Percentiles rank a stretch among this genome's conserved stretches.
phyloP scores from a whole-genome alignment of 1,140 invertebrate genomes.

The Listronotus bonariensis region DNA sequence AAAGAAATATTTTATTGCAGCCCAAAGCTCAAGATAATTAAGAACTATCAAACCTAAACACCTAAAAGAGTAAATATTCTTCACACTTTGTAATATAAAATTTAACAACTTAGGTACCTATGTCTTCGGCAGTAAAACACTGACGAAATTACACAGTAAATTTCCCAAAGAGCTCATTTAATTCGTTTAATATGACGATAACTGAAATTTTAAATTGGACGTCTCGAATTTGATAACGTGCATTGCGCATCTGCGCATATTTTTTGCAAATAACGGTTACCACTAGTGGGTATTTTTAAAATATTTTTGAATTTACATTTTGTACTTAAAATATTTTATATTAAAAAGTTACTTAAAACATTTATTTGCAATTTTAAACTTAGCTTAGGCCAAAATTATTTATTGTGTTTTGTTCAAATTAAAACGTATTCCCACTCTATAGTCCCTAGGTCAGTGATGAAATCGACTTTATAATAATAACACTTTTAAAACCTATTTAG shows the following conservation, averaged over 20 bases:
- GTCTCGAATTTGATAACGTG: neutral
- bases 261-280: too few species aligned
- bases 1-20: too few species aligned
- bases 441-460: too few species aligned
- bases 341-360: too few species aligned
- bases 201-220: conserved; percentile 23
- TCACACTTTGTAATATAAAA: conserved; percentile 27
- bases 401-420: too few species aligned
- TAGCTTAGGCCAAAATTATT: too few species aligned
- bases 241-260: neutral
- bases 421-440: too few species aligned
- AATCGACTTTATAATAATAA: too few species aligned
- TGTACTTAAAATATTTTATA: too few species aligned
- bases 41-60: conserved; percentile 22
- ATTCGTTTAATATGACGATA: conserved; percentile 23
- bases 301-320: too few species aligned
- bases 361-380: too few species aligned
- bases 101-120: conserved; percentile 32
- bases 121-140: conserved; percentile 30
- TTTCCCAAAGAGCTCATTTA: conserved; percentile 16
- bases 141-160: conserved; percentile 25
- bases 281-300: conserved; percentile 8
- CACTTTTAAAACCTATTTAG: too few species aligned
- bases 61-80: conserved; percentile 27
- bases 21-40: conserved; percentile 1